These are phyloP conservation scores for Cryptosula pallasiana DNA, from an alignment of 2,888 invertebrate species.

Conservation along the genomic window DNA sequence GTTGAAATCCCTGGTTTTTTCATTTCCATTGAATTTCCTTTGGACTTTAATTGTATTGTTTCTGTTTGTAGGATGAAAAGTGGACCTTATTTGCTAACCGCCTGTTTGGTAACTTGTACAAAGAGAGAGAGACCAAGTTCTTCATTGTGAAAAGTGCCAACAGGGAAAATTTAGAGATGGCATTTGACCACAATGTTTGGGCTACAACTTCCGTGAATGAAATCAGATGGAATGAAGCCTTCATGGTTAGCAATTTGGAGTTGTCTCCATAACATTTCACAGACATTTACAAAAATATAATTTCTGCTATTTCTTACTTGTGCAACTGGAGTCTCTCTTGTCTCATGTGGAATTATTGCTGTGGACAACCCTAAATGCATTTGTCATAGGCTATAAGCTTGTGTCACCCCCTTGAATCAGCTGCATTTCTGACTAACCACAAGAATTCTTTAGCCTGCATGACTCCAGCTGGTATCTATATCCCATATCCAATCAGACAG, in stretches of 20 bases:
- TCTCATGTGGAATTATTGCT: neutral
- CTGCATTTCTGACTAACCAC: too few relatives aligned
- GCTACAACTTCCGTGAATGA: neutral
- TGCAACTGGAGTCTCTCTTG: neutral
- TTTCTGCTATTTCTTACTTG: too few relatives aligned
- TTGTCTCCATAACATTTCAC: too few relatives aligned
- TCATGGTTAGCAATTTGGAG: neutral
- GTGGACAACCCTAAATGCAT: neutral
- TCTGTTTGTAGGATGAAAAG: neutral
- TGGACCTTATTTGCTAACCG: neutral
- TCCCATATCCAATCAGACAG: too few relatives aligned
- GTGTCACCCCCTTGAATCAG: too few relatives aligned
- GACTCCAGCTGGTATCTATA: too few relatives aligned
- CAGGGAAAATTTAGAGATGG: slow-evolving; percentile 3
- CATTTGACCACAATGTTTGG: slow-evolving; percentile 2
- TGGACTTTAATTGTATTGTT: too few relatives aligned
- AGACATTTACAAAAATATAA: too few relatives aligned
- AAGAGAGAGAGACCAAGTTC: slow-evolving; percentile 17
- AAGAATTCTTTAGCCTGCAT: too few relatives aligned
- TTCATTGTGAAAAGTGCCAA: slow-evolving; percentile 4
- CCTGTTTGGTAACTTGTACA: slow-evolving; percentile 18
- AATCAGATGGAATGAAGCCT: slow-evolving; percentile 9
- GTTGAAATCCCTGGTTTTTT: too few relatives aligned
- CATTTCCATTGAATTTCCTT: too few relatives aligned
- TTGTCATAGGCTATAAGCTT: neutral